Base-by-base conservation (phyloP, 2,888 invertebrate genomes). In the Pterostichus madidus region DNA sequence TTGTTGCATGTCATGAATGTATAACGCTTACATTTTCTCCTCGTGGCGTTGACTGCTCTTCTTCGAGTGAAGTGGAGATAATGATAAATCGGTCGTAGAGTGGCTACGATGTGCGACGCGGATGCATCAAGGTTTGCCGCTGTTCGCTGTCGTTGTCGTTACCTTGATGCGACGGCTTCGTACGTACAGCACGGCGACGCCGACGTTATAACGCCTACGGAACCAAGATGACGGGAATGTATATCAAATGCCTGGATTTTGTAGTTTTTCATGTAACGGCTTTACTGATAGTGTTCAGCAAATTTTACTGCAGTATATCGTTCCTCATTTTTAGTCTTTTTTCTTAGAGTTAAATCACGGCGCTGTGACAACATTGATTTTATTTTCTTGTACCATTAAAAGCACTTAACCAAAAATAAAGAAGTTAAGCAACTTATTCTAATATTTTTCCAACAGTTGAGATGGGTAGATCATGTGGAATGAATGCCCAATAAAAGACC, bases 71-170 rank as follows among this genome's bases (percentile, higher is more conserved):
- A 64, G 68, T 49, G 75, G 78, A 56, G 78, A 78, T 78, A 78
- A 78, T 78, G 78, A 78, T 78, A 59, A 78, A 78, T 78, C 59
- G 78, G 56, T 59, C 15, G 59, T 39, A 35, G 53, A 44, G 68
- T 44, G 68, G 68, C 44, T 39, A 44, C 44, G 52, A n/a, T 56
- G 15, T 15, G 15, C 15, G 56, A 17, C 17, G 44, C 68, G 68
- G 68, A 71, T 71, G 68, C 44, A 71, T 71, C 68, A 44, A 56
- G 6, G 56, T 17, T 56, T 13, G 17, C 13, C 49, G 49, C 11
- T 49, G 49, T 49, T 39, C 7, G 7, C 39, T 13, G 49, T n/a
- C 49, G 49, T 2, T 15, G 53, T 56, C 56, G 56, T 56, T 56
- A 56, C 56, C 56, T 17, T 56, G 56, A 56, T 56, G 56, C 56